Conservation (phyloP, 30 jellyfish, hydroid and myxozoan genomes). For the Cassiopea andromeda region DNA sequence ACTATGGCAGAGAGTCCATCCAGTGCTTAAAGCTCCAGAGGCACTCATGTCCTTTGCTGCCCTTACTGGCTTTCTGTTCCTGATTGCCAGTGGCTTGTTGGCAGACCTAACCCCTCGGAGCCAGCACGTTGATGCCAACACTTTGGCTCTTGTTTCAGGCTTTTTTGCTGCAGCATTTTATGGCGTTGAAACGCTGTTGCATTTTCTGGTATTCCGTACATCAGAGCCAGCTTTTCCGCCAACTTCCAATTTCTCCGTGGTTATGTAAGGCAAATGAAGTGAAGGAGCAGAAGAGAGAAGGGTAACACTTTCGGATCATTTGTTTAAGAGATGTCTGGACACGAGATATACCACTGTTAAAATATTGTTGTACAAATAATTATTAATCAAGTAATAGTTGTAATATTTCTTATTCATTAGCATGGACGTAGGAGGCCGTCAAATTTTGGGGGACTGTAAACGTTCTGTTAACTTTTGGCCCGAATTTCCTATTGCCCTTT, state of each 20-base stretch:
- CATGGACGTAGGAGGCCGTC: no score
- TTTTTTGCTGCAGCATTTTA: constrained; percentile 65
- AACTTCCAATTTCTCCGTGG: constrained; percentile 49
- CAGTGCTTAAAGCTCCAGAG: constrained; percentile 58
- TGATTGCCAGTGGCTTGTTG: constrained; percentile 63
- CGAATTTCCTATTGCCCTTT: no score
- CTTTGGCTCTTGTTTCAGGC: constrained; percentile 61
- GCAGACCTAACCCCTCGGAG: constrained; percentile 70
- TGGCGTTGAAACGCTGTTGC: constrained; percentile 65
- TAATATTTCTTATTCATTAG: no score
- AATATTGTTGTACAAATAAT: background rate
- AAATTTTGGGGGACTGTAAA: no score
- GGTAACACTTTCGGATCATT: no score
- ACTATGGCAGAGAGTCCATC: constrained; percentile 63
- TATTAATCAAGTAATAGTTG: background rate
- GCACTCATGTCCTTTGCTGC: constrained; percentile 72
- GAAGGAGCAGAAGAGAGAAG: no score
- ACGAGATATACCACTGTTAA: background rate
- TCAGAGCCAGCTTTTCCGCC: constrained; percentile 69
- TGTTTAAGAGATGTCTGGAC: background rate
- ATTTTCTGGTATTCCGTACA: constrained; percentile 56
- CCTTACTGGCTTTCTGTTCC: constrained; percentile 62
- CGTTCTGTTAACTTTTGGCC: no score
- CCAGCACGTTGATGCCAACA: constrained; percentile 43
- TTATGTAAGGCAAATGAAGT: background rate